phyloP scores from a whole-genome alignment of 1,140 invertebrate species.

The Nylanderia fulva region DNA sequence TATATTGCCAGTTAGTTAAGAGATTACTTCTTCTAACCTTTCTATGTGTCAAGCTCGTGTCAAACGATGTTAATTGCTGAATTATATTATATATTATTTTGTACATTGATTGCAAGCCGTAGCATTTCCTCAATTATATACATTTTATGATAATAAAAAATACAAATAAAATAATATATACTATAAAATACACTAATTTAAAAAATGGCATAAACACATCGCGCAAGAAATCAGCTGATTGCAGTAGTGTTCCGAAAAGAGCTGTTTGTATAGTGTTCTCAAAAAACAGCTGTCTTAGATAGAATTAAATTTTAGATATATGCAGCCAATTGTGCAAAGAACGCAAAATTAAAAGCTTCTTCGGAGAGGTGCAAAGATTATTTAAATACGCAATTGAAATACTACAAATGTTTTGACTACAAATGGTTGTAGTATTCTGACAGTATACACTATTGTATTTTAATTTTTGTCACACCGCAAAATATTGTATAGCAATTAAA shows the following conservation, averaged over 20 bases:
- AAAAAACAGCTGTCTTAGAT: neutral
- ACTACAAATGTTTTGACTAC: no score
- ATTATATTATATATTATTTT: neutral
- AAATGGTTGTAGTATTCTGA: no score
- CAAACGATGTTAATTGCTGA: neutral
- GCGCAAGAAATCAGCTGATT: neutral
- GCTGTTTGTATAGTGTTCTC: no score
- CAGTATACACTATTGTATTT: no score
- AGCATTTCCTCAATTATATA: neutral
- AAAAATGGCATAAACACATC: neutral
- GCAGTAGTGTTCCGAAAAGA: no score
- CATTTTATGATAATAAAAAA: neutral
- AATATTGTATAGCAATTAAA: no score
- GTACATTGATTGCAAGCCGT: neutral
- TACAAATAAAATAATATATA: no score
- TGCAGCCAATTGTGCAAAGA: constrained; percentile 88
- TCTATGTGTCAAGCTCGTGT: neutral
- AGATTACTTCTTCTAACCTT: constrained; percentile 25
- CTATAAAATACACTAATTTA: neutral
- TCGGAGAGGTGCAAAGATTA: constrained; percentile 86
- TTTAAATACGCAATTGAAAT: constrained; percentile 88
- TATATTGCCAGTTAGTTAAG: neutral
- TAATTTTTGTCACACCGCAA: no score
- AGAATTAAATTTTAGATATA: constrained; percentile 86
- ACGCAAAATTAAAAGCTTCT: constrained; percentile 87